Percentiles rank a stretch among this genome's conserved stretches.
These are phyloP conservation scores for Candoia aspera DNA, from an alignment of 2,113 vertebrate species.

Conservation along the genomic window DNA sequence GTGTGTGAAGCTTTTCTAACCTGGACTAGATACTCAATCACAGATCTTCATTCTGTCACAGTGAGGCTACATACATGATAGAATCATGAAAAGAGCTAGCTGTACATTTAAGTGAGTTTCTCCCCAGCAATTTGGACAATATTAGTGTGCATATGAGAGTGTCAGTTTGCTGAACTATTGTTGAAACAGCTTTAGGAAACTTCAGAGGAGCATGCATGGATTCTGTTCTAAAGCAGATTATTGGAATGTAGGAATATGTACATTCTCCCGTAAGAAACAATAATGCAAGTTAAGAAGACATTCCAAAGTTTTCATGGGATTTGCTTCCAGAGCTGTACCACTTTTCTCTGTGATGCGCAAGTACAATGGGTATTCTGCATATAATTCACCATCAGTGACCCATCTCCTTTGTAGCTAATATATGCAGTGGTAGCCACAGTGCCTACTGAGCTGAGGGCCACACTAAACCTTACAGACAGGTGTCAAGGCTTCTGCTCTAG, in stretches of 20 bases:
- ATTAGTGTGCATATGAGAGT: neutral
- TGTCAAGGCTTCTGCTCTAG: neutral
- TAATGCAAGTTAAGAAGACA: neutral
- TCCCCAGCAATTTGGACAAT: neutral
- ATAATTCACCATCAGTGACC: neutral
- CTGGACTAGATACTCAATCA: neutral
- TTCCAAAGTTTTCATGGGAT: neutral
- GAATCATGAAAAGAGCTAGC: neutral
- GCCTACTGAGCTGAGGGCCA: neutral
- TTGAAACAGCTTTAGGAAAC: neutral
- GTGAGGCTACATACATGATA: neutral
- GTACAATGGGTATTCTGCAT: neutral
- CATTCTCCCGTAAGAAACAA: neutral
- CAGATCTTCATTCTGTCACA: neutral
- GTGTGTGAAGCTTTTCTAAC: neutral
- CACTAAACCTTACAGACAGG: neutral
- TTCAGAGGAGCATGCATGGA: neutral
- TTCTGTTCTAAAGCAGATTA: neutral
- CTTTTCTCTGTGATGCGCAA: neutral
- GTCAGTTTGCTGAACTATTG: neutral
- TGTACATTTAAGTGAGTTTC: neutral
- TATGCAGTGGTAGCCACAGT: neutral
- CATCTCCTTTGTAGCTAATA: neutral
- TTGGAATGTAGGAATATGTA: neutral
- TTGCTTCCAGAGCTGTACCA: neutral